phyloP scores from a whole-genome alignment of 2,888 invertebrate species.

The Aethes cnicana region DNA sequence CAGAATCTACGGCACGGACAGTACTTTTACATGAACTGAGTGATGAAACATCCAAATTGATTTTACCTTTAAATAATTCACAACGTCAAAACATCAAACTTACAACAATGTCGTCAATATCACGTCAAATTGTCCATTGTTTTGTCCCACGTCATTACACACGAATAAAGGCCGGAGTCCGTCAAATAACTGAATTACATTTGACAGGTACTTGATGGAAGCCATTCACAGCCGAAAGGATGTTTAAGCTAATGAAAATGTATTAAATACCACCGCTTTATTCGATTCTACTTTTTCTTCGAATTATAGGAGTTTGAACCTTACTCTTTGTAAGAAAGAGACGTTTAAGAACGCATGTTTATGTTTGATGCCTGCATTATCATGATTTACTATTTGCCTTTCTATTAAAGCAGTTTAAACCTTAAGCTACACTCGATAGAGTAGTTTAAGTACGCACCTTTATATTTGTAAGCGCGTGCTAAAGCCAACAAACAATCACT shows the following conservation, averaged over 20 bases:
- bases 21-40: too few species aligned
- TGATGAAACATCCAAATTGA: too few species aligned
- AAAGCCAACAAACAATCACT: conserved; percentile 33
- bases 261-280: conserved; percentile 3
- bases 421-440: too few species aligned
- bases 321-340: not conserved
- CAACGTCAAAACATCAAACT: too few species aligned
- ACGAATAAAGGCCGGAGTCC: conserved; percentile 3
- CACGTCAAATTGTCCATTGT: conserved; percentile 3
- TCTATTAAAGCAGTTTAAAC: too few species aligned
- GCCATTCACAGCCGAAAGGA: conserved; percentile 19
- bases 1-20: too few species aligned
- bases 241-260: conserved; percentile 25
- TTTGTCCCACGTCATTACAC: not conserved
- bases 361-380: too few species aligned
- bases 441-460: too few species aligned
- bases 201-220: conserved; percentile 21
- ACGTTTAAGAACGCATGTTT: not conserved
- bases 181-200: not conserved
- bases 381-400: too few species aligned
- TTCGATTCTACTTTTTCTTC: not conserved
- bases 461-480: too few species aligned
- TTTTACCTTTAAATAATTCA: too few species aligned
- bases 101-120: conserved; percentile 5
- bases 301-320: too few species aligned